Conservation (phyloP, 2,888 invertebrate genomes). For the Orthosia incerta region DNA sequence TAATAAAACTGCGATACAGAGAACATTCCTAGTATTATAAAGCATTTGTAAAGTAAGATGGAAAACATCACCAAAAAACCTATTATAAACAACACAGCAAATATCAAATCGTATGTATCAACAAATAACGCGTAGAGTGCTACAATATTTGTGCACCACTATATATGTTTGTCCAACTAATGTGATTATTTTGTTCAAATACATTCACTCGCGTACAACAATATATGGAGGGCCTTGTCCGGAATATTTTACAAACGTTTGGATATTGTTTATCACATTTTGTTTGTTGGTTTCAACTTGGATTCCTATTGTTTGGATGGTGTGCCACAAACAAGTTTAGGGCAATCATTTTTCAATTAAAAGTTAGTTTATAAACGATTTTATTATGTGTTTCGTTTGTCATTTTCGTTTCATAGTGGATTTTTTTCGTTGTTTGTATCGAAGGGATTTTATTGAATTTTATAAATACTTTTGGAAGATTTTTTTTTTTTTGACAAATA, state of each 20-base stretch:
- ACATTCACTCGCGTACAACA: constrained; percentile 56
- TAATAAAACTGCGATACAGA: background rate
- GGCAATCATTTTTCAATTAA: constrained; percentile 48
- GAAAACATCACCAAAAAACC: background rate
- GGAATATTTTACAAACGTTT: constrained; percentile 62
- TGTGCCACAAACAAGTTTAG: constrained; percentile 50
- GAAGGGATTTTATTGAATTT: background rate
- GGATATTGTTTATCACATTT: constrained; percentile 56
- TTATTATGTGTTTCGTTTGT: background rate
- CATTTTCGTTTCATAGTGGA: background rate
- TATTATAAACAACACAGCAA: constrained; percentile 20
- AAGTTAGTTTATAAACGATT: constrained; percentile 35
- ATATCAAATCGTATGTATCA: constrained; percentile 51
- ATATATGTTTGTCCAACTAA: constrained; percentile 72
- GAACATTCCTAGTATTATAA: background rate
- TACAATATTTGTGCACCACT: constrained; percentile 67
- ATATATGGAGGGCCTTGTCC: constrained; percentile 17
- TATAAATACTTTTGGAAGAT: background rate
- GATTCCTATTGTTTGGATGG: constrained; percentile 45
- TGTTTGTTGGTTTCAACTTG: constrained; percentile 51
- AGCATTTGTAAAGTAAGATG: background rate
- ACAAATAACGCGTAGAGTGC: constrained; percentile 51
- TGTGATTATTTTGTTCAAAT: constrained; percentile 73
- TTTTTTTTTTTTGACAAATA: background rate
- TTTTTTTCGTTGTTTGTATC: background rate